Evolutionary conservation across 2,888 invertebrate genomes (phyloP).

Genomic region (Pterobdella sp.): DNA sequence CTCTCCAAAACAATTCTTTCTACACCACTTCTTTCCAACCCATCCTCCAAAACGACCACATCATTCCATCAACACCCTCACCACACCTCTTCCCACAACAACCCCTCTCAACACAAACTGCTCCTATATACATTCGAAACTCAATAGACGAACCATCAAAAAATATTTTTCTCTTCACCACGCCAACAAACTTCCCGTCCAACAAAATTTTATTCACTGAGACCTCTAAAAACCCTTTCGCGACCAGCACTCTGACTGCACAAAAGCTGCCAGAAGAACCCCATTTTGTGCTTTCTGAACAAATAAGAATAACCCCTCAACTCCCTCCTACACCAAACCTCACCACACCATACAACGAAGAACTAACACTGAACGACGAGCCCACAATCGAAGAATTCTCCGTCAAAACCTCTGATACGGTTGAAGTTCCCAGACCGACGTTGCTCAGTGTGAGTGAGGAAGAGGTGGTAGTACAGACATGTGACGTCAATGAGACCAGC

Average conservation of each 20-base stretch:
- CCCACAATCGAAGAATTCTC: neutral
- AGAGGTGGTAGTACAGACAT: neutral
- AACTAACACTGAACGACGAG: neutral
- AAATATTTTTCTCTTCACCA: neutral
- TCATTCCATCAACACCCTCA: neutral
- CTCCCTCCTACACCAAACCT: neutral
- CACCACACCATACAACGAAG: neutral
- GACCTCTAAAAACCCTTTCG: neutral
- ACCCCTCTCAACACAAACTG: no score
- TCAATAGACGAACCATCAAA: no score
- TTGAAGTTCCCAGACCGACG: neutral
- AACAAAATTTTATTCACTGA: neutral
- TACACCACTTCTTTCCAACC: no score
- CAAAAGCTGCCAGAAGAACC: neutral
- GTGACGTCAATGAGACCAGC: slow-evolving; percentile 8
- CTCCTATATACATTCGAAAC: no score
- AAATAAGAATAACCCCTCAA: neutral
- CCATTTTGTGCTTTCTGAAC: neutral
- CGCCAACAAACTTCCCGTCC: neutral
- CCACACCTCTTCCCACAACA: no score
- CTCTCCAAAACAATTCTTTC: no score
- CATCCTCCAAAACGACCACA: neutral
- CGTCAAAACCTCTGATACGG: neutral
- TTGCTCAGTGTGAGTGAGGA: neutral
- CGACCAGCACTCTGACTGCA: neutral